Base-by-base conservation (phyloP, 2,113 vertebrate genomes). In the Pseudolaguvia tuberculata region DNA sequence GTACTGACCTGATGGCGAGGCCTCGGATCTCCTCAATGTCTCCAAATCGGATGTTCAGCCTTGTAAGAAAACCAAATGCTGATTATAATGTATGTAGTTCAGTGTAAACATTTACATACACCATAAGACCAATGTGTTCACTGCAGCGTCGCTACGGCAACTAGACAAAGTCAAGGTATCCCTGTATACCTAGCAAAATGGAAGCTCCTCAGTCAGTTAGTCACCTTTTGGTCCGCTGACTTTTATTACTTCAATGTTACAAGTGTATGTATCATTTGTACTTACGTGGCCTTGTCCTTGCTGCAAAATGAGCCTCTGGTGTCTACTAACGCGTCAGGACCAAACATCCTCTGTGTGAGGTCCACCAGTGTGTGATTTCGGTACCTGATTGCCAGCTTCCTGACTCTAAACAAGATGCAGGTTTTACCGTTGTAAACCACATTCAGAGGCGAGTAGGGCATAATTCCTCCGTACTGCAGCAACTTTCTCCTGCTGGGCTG, bases 401-500 rank as follows among this genome's bases (percentile, higher is more conserved):
- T 96, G 77, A 94, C 93, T 89, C 93, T 93, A 86, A 99, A 98
- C 18, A 98, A 92, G 88, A 99, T 95, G 86, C 96, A 99, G 55
- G 91, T 90, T 74, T 88, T 92, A 61, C 94, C 95, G 12, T 93
- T 91, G 73, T 90, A 55, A 0, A 93, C 91, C 73, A 98, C 89
- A 0, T 90, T 94, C 45, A 98, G 78, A 1, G 92, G 93, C n/a
- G 84, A 88, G 20, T 89, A 87, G 71, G 88, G 91, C 75, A 86
- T 84, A 67, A 89, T 86, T 48, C 86, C 84, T 55, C 87, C 81
- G 0, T 79, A 84, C 85, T 91, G 89, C 81, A 91, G 90, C 79
- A 86, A 82, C 79, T 81, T 90, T 82, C 89, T 85, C 85, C 86
- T 88, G 76, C 88, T 89, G 59, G 79, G 82, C 48, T 85, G 81